Base-by-base conservation (phyloP, 2,888 invertebrate species). In the Ennomos fuscantarius region DNA sequence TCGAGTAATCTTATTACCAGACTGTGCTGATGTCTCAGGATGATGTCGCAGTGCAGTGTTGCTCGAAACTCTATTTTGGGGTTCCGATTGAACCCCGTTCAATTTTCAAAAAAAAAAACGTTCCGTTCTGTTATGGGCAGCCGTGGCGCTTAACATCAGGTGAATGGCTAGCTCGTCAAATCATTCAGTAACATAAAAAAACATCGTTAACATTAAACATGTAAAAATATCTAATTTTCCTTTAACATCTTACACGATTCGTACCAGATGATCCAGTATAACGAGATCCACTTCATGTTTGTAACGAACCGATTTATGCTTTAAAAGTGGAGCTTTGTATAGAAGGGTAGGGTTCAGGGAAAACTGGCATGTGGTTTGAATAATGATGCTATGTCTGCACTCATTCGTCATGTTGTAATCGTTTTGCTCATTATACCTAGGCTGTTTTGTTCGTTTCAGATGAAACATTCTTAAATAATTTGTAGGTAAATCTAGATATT, bases 351-450 rank as follows among this genome's bases (percentile, higher is more conserved):
- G 58, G 82, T 60, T 81, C 82, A 55, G 37, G n/a, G 10, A 24
- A 53, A 46, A 68, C 35, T 84, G 81, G 87, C 70, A 24, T 73
- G 74, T 74, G 74, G 77, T 82, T 78, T 85, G 82, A 86, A 82
- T 88, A 87, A 88, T 83, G 86, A 82, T 73, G 76, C 62, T 64
- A 68, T 76, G 72, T 46, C 76, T 69, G 70, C 65, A 63, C 71
- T 76, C 73, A 86, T 88, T 79, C 79, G 79, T 87, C 87, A 82
- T 84, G 78, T 73, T 67, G 75, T 85, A 87, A 88, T 75, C 84
- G 86, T 71, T 85, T 82, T 70, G 73, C 85, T 85, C 87, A 82
- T 88, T 89, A 87, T 61, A 68, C 10, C 36, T 55, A 32, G 9
- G 44, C 15, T 54, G 2, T 31, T 44, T 36, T n/a, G 12, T 10